Evolutionary conservation across 2,888 invertebrate genomes (phyloP), one percentile per base, ranked within the genome.

Genomic region (Philaethria dido): DNA sequence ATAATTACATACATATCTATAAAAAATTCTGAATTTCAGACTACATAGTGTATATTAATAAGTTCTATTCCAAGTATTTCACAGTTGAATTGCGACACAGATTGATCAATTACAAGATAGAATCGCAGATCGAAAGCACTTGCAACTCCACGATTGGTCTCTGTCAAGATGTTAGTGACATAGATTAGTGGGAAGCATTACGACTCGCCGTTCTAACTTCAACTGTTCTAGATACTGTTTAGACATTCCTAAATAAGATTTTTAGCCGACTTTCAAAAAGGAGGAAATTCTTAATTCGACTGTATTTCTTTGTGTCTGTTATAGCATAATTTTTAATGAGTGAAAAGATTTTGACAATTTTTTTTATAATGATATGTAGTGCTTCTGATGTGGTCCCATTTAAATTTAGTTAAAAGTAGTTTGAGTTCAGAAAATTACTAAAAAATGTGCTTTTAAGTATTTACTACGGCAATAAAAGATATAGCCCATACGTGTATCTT

Each of bases 21-120:
- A 18, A 18, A 45, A 45, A 18, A 8, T 45, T 18, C 18, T 18
- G 9, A 45, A 9, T 6, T 45, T 5, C 18, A 13, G 8, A 14
- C 6, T 2, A 22, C 29, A 50, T 25, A 3, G 25, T 29, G 16
- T 29, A 47, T 1, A 57, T 57, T 42, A 25, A 44, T 29, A 16
- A 29, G 14, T 4, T 8, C 3, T 18, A 42, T 25, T 45, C 36
- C 59, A 44, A 22, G 13, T 29, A 45, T 60, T 45, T 20, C 33
- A 33, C 60, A 60, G 45, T 60, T 45, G 25, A 18, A 39, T 36
- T 50, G 33, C 57, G 39, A 44, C 57, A 29, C 63, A 11, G 67
- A 67, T 63, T 67, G 57, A 63, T 63, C 67, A 67, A 67, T 67
- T 67, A 62, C 57, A 14, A 36, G 50, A 64, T 50, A 60, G 50